These are phyloP conservation scores for Eubasilissa regina DNA, from an alignment of 1,140 invertebrate genomes.

Conservation along the genomic window DNA sequence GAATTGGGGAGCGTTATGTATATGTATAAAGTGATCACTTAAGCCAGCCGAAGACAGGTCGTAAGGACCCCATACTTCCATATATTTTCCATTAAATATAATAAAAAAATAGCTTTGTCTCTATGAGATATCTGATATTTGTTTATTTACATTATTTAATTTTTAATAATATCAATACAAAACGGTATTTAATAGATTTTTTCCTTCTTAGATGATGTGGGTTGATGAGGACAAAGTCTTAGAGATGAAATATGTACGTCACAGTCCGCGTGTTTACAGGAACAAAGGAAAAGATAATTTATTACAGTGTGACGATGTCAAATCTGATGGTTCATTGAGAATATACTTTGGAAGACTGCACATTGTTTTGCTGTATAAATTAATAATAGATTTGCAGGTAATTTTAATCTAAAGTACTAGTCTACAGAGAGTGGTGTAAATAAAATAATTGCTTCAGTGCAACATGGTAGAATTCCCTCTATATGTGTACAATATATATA, in stretches of 20 bases:
- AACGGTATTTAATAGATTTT: not conserved
- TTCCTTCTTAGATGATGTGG: slow-evolving; percentile 73
- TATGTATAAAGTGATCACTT: too few species aligned
- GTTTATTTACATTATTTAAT: too few species aligned
- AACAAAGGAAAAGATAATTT: slow-evolving; percentile 67
- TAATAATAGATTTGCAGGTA: slow-evolving; percentile 81
- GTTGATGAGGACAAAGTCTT: slow-evolving; percentile 85
- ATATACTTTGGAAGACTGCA: slow-evolving; percentile 82
- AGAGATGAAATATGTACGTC: slow-evolving; percentile 83
- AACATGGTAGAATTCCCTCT: too few species aligned
- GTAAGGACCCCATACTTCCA: too few species aligned
- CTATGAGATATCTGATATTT: too few species aligned
- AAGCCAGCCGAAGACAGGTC: too few species aligned
- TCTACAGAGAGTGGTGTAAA: too few species aligned
- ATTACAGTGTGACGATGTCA: slow-evolving; percentile 69
- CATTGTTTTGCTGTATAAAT: slow-evolving; percentile 80
- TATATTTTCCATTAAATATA: too few species aligned
- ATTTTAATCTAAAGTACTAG: slow-evolving; percentile 42
- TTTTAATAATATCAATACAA: not conserved
- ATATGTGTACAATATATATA: too few species aligned
- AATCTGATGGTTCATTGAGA: slow-evolving; percentile 80
- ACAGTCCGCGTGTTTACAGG: slow-evolving; percentile 75
- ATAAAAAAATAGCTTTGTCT: too few species aligned
- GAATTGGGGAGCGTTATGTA: too few species aligned
- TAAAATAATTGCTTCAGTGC: too few species aligned